Conservation (phyloP, 2,797 vertebrate genomes). For the Acridotheres tristis region DNA sequence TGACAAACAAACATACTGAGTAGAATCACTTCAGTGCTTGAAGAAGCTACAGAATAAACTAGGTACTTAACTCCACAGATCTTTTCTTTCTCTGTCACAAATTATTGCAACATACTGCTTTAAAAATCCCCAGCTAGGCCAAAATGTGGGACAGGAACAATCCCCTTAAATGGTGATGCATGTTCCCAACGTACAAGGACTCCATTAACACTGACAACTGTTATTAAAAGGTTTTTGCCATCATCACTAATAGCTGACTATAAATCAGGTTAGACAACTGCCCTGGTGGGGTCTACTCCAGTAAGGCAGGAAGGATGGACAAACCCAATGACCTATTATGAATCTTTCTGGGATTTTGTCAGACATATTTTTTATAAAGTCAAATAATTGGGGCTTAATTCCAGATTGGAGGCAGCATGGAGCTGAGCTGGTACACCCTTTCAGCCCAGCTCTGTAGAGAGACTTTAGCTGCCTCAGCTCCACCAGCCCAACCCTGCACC, state of each 20-base stretch:
- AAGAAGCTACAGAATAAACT: background rate
- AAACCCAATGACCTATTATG: rapidly evolving
- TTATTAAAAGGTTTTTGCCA: background rate
- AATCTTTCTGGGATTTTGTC: background rate
- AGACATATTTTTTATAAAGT: background rate
- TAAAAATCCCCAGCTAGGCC: background rate
- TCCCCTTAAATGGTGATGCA: background rate
- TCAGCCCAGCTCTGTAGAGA: background rate
- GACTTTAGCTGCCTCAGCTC: background rate
- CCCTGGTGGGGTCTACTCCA: background rate
- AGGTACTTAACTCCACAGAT: background rate
- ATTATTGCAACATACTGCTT: background rate
- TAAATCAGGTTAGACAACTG: background rate
- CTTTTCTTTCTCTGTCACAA: background rate
- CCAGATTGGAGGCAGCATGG: background rate
- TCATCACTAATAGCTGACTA: background rate
- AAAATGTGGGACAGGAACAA: background rate
- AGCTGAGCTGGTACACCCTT: background rate
- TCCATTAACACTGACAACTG: background rate
- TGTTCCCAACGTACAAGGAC: background rate
- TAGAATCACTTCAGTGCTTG: slow-evolving; percentile 16
- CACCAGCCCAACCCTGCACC: background rate
- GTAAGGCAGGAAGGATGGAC: background rate
- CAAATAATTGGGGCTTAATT: background rate
- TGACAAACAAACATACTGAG: slow-evolving; percentile 26